Evolutionary conservation across 2,888 invertebrate species (phyloP), one percentile per base, ranked within the genome.

Genomic region (Mystacides longicornis): DNA sequence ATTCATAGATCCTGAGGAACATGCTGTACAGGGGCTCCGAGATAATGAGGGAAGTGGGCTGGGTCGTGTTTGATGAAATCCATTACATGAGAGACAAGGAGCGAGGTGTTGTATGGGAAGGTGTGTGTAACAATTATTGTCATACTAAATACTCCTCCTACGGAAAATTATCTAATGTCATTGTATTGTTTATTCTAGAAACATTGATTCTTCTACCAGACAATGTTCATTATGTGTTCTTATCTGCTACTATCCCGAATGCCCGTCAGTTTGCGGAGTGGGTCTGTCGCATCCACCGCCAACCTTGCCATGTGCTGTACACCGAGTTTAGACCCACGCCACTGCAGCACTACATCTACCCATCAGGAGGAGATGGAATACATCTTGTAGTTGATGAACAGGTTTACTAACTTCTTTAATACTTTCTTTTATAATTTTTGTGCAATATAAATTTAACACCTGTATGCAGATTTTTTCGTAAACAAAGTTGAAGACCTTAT

Each of bases 41-140:
- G 79, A 87, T 99, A 20, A 97, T 97, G 91, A 81, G 97, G 57
- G 99, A 99, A 81, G 97, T 99, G 1, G 98, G 97, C 50, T 99
- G 99, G 99, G 99, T 99, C 1, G 81, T 99, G 52, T 99, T 99
- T 75, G 99, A 99, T 69, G 99, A 99, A 76, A 99, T 99, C 65
- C 99, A 99, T 75, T 99, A 99, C 70, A 99, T 99, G 99, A 83
- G 99, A 65, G 97, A 99, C 69, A 97, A 97, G 74, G 98, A 99
- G 70, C 82, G 99, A 67, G 99, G 99, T 51, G 98, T 99, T 7
- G 98, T 99, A 1, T 99, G 99, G 99, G 96, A 97, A 78, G 77
- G 77, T 77, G 67, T 7, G 37, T 37, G 3, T 37, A 7, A 37
- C 14, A 14, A 14, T 37, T 3, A 37, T 3, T 14, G 3, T 37